Evolutionary conservation across 92 coral and sea anemone species (phyloP).

Genomic region (Zoanthus sociatus): DNA sequence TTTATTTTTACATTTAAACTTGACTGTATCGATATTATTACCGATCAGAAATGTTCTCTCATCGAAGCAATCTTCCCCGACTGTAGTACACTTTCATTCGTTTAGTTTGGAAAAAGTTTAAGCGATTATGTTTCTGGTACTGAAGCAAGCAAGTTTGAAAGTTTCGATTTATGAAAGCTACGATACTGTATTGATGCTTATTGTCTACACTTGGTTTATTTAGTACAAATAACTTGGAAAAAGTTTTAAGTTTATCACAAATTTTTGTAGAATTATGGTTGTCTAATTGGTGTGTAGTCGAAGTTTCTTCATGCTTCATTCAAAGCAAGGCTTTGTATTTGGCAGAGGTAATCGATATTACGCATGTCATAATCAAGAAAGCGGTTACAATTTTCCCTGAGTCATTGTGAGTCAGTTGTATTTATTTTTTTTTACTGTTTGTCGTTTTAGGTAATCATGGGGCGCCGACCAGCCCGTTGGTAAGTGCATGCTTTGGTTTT

Average conservation of each 20-base stretch:
- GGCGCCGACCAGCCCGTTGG: conserved; percentile 99
- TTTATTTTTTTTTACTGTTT: not conserved
- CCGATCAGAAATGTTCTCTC: not conserved
- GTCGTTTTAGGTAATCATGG: conserved; percentile 80
- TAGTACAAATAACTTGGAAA: not conserved
- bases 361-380: not conserved
- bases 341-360: not conserved
- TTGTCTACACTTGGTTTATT: too few relatives aligned
- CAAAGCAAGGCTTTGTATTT: too few relatives aligned
- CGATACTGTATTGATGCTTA: not conserved
- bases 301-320: too few relatives aligned
- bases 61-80: not conserved
- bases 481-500: conserved; percentile 53
- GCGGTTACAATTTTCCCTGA: not conserved
- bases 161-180: not conserved
- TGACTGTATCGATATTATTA: not conserved
- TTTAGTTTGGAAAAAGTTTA: not conserved
- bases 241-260: too few relatives aligned
- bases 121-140: not conserved
- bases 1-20: not conserved
- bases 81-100: not conserved
- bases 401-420: not conserved
- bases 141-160: not conserved
- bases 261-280: too few relatives aligned
- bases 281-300: too few relatives aligned